Evolutionary conservation across 2,797 vertebrate species (phyloP).

Genomic region (Orientallactaga sibirica): DNA sequence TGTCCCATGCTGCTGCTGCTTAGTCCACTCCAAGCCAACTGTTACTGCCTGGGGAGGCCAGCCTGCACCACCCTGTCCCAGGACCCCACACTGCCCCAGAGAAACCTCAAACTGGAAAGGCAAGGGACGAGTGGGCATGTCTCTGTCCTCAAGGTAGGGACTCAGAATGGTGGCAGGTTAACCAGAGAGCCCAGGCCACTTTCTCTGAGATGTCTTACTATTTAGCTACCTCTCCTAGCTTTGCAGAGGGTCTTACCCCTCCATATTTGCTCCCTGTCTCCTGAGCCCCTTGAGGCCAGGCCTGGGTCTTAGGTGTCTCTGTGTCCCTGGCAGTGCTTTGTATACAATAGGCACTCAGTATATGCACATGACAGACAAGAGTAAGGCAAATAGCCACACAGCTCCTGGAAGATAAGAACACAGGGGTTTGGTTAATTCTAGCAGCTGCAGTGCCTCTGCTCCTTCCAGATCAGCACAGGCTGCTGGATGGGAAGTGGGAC

Average conservation of each 20-base stretch:
- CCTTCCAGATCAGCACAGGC: background rate
- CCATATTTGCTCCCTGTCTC: background rate
- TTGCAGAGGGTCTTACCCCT: background rate
- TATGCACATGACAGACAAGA: background rate
- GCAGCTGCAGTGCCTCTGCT: background rate
- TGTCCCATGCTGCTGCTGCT: rapidly evolving
- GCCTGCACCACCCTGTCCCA: background rate
- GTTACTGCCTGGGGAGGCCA: too few relatives aligned
- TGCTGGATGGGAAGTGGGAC: background rate
- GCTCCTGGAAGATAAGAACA: rapidly evolving
- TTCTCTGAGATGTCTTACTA: background rate
- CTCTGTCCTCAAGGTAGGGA: background rate
- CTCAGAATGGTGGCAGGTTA: background rate
- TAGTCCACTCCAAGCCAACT: background rate
- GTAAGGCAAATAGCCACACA: background rate
- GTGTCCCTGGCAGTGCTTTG: background rate
- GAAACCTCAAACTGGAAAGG: rapidly evolving
- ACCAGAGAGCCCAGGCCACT: background rate
- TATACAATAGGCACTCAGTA: background rate
- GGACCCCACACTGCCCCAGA: rapidly evolving
- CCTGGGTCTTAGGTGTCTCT: background rate
- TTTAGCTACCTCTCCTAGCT: background rate
- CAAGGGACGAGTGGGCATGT: too few relatives aligned
- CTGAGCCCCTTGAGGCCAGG: background rate
- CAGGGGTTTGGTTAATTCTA: rapidly evolving